A percentile compares a stretch with the other conserved stretches of the same genome.
These are phyloP conservation scores for Philopotamus ludificatus DNA, from an alignment of 1,140 invertebrate genomes.

Conservation along the genomic window DNA sequence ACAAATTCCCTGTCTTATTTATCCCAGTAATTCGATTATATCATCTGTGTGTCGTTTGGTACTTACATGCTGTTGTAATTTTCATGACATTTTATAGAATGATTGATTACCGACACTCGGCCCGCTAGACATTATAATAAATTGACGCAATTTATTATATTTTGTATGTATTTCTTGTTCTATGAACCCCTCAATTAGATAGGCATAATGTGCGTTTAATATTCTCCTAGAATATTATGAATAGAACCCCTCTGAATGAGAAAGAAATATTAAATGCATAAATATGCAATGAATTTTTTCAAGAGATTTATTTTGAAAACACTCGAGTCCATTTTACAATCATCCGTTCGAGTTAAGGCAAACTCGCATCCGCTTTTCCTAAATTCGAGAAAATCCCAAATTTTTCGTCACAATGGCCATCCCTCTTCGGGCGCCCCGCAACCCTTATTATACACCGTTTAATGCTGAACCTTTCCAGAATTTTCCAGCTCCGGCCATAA, in stretches of 20 bases:
- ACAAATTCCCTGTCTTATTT: no score
- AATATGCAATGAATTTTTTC: no score
- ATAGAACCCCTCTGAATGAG: no score
- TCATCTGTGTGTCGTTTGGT: no score
- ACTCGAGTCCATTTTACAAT: no score
- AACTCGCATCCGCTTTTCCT: no score
- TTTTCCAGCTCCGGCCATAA: conserved; percentile 4
- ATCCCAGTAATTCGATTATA: no score
- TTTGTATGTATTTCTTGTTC: conserved; percentile 30
- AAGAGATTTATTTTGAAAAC: no score
- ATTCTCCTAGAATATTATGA: no score
- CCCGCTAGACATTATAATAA: conserved; percentile 22
- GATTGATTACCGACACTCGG: conserved; percentile 15
- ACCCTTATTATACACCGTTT: conserved; percentile 23
- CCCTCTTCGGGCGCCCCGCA: neutral
- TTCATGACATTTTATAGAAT: conserved; percentile 7
- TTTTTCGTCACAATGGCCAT: conserved; percentile 12
- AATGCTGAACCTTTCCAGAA: neutral
- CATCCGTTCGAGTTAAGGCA: no score
- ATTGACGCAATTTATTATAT: conserved; percentile 38
- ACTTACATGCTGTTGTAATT: neutral
- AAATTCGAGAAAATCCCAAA: neutral
- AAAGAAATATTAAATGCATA: no score
- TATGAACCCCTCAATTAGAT: conserved; percentile 15
- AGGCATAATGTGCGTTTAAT: neutral